A percentile compares a stretch with the other conserved stretches of the same genome.
These are phyloP conservation scores for Gorsachius magnificus DNA, from an alignment of 2,797 vertebrate species.

Conservation along the genomic window DNA sequence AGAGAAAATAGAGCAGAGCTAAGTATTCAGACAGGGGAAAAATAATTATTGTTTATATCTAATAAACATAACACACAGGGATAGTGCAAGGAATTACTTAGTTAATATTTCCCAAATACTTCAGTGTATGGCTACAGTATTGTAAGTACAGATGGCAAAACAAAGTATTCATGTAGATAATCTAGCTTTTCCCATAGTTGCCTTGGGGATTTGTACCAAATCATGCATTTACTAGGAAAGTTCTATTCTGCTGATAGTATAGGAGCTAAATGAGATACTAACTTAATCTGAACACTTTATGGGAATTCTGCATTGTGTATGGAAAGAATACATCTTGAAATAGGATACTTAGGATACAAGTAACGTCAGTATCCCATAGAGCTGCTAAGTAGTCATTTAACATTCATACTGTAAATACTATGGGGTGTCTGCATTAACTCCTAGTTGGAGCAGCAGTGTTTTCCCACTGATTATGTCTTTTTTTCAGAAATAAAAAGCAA, in stretches of 20 bases:
- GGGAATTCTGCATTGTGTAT: background rate
- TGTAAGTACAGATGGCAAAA: background rate
- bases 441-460: background rate
- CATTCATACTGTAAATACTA: background rate
- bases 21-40: background rate
- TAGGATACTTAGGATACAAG: background rate
- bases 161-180: background rate
- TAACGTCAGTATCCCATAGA: background rate
- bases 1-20: background rate
- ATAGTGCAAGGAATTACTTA: background rate
- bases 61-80: background rate
- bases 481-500: background rate
- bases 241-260: background rate
- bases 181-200: background rate
- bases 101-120: background rate
- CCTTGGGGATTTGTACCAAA: background rate
- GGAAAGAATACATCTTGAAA: background rate
- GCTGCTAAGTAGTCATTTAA: background rate
- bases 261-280: background rate
- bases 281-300: background rate
- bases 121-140: fast-evolving
- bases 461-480: background rate
- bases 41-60: background rate
- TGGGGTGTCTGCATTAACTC: background rate
- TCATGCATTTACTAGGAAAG: background rate